These are phyloP conservation scores for Melanotaenia nigrans DNA, from an alignment of 2,797 vertebrate species.

Conservation along the genomic window DNA sequence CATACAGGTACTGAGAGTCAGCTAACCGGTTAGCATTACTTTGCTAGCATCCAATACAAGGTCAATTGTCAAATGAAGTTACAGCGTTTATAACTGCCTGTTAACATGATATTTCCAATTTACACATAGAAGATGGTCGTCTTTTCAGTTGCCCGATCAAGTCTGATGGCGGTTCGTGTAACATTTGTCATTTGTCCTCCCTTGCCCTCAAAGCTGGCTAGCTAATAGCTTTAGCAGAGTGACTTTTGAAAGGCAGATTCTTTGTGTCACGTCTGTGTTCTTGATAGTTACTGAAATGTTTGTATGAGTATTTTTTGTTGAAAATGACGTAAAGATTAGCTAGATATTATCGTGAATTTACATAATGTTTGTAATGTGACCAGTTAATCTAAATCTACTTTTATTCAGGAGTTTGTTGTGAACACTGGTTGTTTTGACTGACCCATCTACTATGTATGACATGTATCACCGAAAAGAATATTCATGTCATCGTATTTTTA, in stretches of 20 bases:
- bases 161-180: constrained; percentile 21
- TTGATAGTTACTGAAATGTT: neutral
- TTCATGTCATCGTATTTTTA: neutral
- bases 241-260: constrained; percentile 17
- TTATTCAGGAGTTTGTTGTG: neutral
- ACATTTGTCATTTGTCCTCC: constrained; percentile 30
- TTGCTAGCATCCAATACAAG: constrained; percentile 66
- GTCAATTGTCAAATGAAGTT: constrained; percentile 56
- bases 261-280: neutral
- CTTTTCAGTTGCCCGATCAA: neutral
- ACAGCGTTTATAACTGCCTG: fast-evolving
- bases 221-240: constrained; percentile 39
- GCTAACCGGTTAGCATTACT: constrained; percentile 58
- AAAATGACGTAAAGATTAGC: neutral
- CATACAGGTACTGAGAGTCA: neutral
- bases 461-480: neutral
- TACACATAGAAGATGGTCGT: fast-evolving
- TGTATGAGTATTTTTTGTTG: neutral
- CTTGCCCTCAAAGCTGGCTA: constrained; percentile 38
- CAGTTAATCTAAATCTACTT: neutral
- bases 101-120: fast-evolving
- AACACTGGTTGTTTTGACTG: neutral
- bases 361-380: neutral
- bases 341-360: neutral
- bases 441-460: neutral